phyloP scores from a whole-genome alignment of 2,113 vertebrate species.

The Strix aluco region DNA sequence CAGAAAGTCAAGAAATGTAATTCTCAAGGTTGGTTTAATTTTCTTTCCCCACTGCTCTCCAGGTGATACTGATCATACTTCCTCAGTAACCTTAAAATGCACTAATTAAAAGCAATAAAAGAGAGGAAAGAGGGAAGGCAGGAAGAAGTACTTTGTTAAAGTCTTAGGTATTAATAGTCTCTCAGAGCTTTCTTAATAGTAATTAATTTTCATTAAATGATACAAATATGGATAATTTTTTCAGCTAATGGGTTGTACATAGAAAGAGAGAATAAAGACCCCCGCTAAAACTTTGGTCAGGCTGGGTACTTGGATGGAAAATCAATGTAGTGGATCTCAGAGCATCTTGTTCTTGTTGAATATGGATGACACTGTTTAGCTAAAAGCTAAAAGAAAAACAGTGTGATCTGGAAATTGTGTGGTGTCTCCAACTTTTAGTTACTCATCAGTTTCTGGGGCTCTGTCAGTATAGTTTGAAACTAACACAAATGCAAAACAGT shows the following conservation, averaged over 20 bases:
- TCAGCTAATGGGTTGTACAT: neutral
- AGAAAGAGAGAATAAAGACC: neutral
- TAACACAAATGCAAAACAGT: neutral
- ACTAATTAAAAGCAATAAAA: neutral
- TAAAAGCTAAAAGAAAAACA: neutral
- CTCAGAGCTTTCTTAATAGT: neutral
- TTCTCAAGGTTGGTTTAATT: neutral
- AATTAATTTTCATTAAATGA: neutral
- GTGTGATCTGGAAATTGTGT: neutral
- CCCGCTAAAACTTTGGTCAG: neutral
- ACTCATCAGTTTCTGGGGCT: neutral
- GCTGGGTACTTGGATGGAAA: neutral
- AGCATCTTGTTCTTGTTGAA: neutral
- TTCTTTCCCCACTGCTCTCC: neutral
- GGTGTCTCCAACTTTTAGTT: neutral
- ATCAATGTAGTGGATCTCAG: neutral
- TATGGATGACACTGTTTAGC: neutral
- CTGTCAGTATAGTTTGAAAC: neutral
- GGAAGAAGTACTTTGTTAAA: neutral
- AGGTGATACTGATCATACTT: neutral
- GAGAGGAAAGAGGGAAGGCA: neutral
- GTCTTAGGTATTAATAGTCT: neutral
- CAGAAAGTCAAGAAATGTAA: neutral
- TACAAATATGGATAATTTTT: neutral
- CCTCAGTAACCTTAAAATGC: neutral